These are phyloP conservation scores for Plecturocebus donacophilus DNA, from an alignment of 2,113 vertebrate genomes.

Conservation along the genomic window DNA sequence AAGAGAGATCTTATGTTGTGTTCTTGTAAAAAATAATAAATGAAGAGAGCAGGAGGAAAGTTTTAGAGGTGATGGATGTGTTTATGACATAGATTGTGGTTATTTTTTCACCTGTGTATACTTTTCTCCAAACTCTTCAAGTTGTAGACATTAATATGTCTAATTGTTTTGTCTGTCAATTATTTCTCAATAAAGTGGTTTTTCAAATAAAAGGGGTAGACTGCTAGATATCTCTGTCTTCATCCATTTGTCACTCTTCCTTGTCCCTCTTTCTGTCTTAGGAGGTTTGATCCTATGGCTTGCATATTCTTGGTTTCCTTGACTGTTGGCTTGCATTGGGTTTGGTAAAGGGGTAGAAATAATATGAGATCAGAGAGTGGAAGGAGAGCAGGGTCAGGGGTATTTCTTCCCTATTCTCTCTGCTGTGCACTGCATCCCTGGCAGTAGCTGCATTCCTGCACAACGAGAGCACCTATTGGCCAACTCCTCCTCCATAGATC, in stretches of 20 bases:
- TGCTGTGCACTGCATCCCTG: not conserved
- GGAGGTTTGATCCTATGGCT: not conserved
- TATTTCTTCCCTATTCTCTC: not conserved
- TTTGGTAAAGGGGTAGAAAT: constrained; percentile 33
- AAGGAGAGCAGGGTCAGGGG: not conserved
- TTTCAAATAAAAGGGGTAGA: not conserved
- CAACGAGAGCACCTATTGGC: not conserved
- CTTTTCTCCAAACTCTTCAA: not conserved
- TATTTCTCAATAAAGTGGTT: not conserved
- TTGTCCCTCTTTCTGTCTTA: not conserved
- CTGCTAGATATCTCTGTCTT: not conserved
- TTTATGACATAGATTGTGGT: not conserved
- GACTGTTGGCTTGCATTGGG: not conserved
- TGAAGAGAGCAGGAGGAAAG: not conserved
- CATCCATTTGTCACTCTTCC: not conserved
- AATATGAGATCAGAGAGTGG: not conserved
- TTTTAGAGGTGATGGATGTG: not conserved
- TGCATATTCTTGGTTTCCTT: constrained; percentile 3
- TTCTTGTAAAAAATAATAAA: not conserved
- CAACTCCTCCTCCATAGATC: not conserved
- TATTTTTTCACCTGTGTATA: not conserved
- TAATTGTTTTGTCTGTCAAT: not conserved
- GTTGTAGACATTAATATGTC: not conserved
- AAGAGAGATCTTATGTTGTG: not conserved
- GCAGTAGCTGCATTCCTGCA: not conserved